Percentiles rank a stretch among this genome's conserved stretches.
Conservation (phyloP, 2,113 vertebrate genomes). For the Sterrhoptilus dennistouni region DNA sequence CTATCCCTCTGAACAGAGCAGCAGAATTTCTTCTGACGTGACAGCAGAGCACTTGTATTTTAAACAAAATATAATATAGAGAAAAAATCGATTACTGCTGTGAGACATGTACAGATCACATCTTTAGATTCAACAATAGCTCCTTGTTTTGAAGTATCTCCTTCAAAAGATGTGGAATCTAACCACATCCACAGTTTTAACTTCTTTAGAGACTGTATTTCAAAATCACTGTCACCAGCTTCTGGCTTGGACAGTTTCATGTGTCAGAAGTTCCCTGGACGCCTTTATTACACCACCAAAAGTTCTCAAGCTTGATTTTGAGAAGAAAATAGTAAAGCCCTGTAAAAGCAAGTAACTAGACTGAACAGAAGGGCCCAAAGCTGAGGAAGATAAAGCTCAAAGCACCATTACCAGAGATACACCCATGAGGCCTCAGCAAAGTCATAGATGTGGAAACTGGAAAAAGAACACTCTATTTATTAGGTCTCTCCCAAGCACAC, state of each 20-base stretch:
- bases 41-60: background rate
- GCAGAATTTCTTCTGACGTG: background rate
- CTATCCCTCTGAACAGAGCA: background rate
- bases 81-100: background rate
- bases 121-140: background rate
- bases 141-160: background rate
- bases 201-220: background rate
- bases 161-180: background rate
- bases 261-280: constrained; percentile 31
- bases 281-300: constrained; percentile 51
- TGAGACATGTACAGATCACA: background rate
- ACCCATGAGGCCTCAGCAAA: constrained; percentile 4
- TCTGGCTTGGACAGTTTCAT: background rate
- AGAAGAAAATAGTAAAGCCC: constrained; percentile 15
- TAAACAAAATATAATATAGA: background rate
- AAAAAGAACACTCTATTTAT: background rate
- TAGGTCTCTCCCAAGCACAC: background rate
- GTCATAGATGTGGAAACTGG: background rate
- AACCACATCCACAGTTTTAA: background rate
- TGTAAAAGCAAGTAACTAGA: background rate
- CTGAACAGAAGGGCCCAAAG: constrained; percentile 21
- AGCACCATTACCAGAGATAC: constrained; percentile 6
- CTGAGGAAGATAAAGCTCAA: constrained; percentile 17
- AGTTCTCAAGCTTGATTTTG: constrained; percentile 70
- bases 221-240: background rate